These are phyloP conservation scores for Ginglymostoma cirratum DNA, from an alignment of 2,113 vertebrate species.

Conservation along the genomic window DNA sequence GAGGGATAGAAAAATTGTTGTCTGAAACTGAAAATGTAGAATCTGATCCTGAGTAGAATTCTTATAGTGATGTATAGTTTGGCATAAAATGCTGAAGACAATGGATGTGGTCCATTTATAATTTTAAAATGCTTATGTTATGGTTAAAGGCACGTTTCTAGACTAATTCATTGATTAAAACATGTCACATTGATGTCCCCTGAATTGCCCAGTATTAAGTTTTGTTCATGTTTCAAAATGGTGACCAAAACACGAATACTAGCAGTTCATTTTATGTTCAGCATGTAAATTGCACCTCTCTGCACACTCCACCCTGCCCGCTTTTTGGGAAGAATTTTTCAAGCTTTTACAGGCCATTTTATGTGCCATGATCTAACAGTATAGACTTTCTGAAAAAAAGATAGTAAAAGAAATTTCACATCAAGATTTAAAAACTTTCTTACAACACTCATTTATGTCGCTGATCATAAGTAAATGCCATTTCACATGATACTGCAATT, in stretches of 20 bases:
- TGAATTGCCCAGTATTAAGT: not conserved
- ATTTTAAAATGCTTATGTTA: not conserved
- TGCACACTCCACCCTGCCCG: no score
- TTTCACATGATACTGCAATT: not conserved
- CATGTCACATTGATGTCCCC: not conserved
- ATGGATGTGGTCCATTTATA: not conserved
- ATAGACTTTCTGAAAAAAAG: not conserved
- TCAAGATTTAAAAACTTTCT: not conserved
- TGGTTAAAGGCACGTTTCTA: not conserved
- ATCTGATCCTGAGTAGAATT: no score
- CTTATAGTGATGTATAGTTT: not conserved
- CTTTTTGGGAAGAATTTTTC: not conserved
- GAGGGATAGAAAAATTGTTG: no score
- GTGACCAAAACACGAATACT: not conserved
- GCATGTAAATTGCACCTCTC: not conserved
- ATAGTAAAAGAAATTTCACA: not conserved
- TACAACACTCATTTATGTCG: no score
- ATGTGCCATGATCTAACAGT: not conserved
- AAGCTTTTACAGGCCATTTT: not conserved
- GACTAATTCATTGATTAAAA: not conserved
- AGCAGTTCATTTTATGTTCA: not conserved
- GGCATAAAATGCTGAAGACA: not conserved
- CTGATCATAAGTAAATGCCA: not conserved
- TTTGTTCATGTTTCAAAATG: not conserved
- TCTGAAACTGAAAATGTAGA: no score